phyloP scores from a whole-genome alignment of 2,113 vertebrate genomes.

The Recurvirostra avosetta region DNA sequence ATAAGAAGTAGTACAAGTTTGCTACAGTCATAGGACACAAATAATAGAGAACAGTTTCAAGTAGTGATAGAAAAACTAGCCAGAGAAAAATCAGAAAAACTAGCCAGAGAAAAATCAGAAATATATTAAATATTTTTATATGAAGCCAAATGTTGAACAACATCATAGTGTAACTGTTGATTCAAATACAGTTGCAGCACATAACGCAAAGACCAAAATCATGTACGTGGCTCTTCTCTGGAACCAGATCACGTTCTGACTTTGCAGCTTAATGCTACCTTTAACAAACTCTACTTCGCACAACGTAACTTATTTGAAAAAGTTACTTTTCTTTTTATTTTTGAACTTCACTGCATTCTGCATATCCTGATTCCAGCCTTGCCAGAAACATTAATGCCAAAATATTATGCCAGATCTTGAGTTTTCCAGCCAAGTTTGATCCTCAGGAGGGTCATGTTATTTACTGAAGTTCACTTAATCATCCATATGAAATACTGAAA shows the following conservation, averaged over 20 bases:
- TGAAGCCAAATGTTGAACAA: neutral
- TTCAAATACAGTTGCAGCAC: neutral
- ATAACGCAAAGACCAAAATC: neutral
- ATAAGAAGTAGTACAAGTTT: neutral
- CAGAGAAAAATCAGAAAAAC: neutral
- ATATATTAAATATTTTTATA: neutral
- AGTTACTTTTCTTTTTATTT: neutral
- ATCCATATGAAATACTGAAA: neutral
- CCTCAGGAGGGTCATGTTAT: neutral
- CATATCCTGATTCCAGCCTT: neutral
- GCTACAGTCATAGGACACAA: neutral
- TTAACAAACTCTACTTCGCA: neutral
- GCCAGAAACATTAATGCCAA: neutral
- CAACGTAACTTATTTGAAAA: neutral
- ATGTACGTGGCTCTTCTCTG: neutral
- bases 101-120: neutral
- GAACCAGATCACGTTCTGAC: neutral
- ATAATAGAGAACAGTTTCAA: neutral
- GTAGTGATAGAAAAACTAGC: neutral
- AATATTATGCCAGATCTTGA: neutral
- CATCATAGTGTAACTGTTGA: accelerated
- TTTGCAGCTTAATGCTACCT: neutral
- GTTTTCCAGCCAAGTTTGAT: neutral
- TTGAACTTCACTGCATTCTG: neutral
- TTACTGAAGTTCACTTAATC: neutral